A percentile compares a stretch with the other conserved stretches of the same genome.
phyloP scores from a whole-genome alignment of 1,140 invertebrate genomes.

The Ostrea denselamellosa region DNA sequence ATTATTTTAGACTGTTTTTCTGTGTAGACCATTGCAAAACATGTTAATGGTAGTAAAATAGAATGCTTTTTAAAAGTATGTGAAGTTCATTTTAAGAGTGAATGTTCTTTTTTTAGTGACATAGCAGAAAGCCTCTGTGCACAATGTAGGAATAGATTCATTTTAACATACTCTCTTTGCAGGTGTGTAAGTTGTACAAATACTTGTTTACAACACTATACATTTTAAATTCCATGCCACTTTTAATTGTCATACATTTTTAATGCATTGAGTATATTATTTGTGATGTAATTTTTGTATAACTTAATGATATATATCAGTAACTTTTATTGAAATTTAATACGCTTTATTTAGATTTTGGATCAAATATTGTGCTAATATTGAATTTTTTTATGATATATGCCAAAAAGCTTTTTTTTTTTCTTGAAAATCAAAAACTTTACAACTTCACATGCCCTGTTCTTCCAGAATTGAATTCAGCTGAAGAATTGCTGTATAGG shows the following conservation, averaged over 20 bases:
- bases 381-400: too few relatives aligned
- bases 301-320: background rate
- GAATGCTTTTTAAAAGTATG: background rate
- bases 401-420: too few relatives aligned
- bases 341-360: too few relatives aligned
- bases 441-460: too few relatives aligned
- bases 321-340: too few relatives aligned
- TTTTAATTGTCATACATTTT: background rate
- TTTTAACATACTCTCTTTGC: background rate
- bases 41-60: background rate
- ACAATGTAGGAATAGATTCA: background rate
- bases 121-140: background rate
- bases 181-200: background rate
- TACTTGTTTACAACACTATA: background rate
- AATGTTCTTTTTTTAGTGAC: background rate
- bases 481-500: too few relatives aligned
- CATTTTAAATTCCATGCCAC: background rate
- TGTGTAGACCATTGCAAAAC: background rate
- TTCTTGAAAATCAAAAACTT: too few relatives aligned
- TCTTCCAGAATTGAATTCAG: too few relatives aligned
- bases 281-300: background rate
- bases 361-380: too few relatives aligned
- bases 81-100: background rate
- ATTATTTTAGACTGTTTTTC: background rate
- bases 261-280: background rate